Percentiles rank a stretch among this genome's conserved stretches.
Conservation (phyloP, 2,113 vertebrate genomes). For the Antigone vipio region DNA sequence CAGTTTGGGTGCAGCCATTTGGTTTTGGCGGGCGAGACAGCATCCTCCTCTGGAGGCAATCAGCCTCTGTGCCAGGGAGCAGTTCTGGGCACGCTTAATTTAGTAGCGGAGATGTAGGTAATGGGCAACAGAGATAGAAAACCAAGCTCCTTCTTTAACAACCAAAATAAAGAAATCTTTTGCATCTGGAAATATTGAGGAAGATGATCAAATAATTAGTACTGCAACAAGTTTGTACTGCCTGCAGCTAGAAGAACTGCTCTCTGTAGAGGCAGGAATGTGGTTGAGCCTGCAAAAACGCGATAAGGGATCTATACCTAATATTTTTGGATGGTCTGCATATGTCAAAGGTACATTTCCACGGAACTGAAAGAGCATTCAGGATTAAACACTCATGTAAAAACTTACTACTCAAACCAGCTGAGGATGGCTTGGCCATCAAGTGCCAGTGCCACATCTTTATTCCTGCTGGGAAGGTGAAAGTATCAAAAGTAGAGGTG, state of each 20-base stretch:
- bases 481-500: neutral
- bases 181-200: conserved; percentile 22
- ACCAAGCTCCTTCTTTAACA: neutral
- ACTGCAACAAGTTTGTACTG: conserved; percentile 20
- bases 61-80: neutral
- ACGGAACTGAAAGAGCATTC: neutral
- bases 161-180: conserved; percentile 43
- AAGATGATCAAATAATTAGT: conserved; percentile 44
- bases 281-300: neutral
- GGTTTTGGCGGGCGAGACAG: neutral
- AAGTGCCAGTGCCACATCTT: neutral
- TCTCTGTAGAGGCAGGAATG: neutral
- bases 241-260: conserved; percentile 35
- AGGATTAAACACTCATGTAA: neutral
- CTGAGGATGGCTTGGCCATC: neutral
- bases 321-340: neutral
- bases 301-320: neutral
- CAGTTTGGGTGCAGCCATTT: neutral
- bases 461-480: neutral
- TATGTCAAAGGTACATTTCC: neutral
- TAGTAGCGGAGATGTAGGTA: neutral
- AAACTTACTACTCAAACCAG: neutral
- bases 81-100: neutral
- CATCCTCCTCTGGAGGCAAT: conserved; percentile 3
- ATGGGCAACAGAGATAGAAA: neutral